phyloP scores from a whole-genome alignment of 2,888 invertebrate species.

The Drosophila neonasuta region DNA sequence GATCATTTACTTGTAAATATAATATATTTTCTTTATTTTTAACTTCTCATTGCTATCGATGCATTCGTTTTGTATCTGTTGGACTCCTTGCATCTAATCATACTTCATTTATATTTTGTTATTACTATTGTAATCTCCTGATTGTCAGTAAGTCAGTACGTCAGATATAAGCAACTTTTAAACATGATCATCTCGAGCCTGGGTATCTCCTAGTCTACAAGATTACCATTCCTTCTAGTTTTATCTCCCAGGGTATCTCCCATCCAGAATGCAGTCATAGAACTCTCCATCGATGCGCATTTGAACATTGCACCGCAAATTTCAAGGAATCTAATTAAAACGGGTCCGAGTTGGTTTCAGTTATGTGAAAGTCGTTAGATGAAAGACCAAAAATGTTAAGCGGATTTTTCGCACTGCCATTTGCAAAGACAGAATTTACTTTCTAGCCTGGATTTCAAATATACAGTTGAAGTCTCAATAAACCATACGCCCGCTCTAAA shows the following conservation, averaged over 20 bases:
- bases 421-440: constrained; percentile 66
- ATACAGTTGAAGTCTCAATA: constrained; percentile 26
- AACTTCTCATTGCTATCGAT: too few species aligned
- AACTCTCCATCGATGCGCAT: neutral
- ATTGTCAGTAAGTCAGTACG: too few species aligned
- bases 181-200: neutral
- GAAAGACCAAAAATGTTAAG: constrained; percentile 59
- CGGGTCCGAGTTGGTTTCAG: constrained; percentile 33
- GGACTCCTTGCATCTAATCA: too few species aligned
- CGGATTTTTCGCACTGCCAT: constrained; percentile 55
- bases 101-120: too few species aligned
- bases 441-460: constrained; percentile 71
- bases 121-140: too few species aligned
- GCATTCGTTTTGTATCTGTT: too few species aligned
- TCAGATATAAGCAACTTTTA: too few species aligned
- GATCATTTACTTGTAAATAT: too few species aligned
- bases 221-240: neutral
- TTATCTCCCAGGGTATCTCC: neutral
- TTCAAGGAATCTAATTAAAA: constrained; percentile 38
- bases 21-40: too few species aligned
- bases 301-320: neutral
- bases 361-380: constrained; percentile 65
- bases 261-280: too few species aligned
- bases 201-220: neutral
- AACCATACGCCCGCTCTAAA: constrained; percentile 24